Evolutionary conservation across 2,113 vertebrate species (phyloP), one percentile per base, ranked within the genome.

Genomic region (Epinephelus fuscoguttatus): DNA sequence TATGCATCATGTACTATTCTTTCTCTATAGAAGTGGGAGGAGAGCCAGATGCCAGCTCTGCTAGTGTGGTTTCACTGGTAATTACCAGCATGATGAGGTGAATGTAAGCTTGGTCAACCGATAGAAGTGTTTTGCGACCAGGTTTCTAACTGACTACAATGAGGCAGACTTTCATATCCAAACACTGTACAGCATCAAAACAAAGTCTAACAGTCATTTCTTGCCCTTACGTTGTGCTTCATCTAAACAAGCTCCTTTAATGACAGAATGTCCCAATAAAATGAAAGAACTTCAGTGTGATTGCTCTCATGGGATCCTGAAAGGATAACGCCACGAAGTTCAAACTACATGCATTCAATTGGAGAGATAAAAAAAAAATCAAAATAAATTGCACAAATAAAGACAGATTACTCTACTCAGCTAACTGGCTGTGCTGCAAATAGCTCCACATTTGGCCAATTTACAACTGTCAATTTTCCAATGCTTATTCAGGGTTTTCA

Each of bases 121-220:
- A 86, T 80, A 70, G 18, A 84, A 33, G 75, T 79, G 71, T 59
- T 83, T 73, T 67, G 53, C 69, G 33, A 15, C 25, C 62, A 62
- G 56, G 81, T 88, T 74, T 84, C 84, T 47, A 45, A 73, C 15
- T 84, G 81, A 88, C 61, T 61, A 33, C 30, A 59, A 21, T 27
- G 60, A 70, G 18, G 66, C 12, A 23, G 21, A 12, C 18, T 52
- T 67, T 70, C 63, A 68, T 62, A 23, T 70, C 9, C 30, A 45
- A 57, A 52, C 55, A 30, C 18, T n/a, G 14, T 52, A 8, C 27
- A 30, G 12, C 33, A 52, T 23, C 23, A 33, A 57, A 66, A 57
- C 59, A 66, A 10, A 70, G 14, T 27, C 60, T 33, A 11, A 12
- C 49, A n/a, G 23, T 56, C 69, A 59, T 12, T 30, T 74, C 52